A percentile compares a stretch with the other conserved stretches of the same genome.
Conservation (phyloP, 2,888 invertebrate genomes). For the Caenorhabditis sp. region DNA sequence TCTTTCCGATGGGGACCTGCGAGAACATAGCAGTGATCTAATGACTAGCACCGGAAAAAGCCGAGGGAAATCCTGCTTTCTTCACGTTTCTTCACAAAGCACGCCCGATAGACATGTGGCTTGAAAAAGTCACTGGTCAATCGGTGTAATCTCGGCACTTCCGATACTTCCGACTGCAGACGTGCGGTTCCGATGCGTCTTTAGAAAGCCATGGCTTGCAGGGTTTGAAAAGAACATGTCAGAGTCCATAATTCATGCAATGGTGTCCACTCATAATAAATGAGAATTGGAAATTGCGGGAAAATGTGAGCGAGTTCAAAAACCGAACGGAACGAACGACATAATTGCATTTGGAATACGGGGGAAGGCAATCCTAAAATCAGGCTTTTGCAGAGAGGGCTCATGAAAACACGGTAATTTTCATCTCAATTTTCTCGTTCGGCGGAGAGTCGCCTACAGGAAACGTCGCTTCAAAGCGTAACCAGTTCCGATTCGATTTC, state of each 20-base stretch:
- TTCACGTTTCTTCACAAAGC: slow-evolving; percentile 1
- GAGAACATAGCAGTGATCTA: slow-evolving; percentile 34
- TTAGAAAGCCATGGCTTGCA: background rate
- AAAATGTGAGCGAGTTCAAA: slow-evolving; percentile 1
- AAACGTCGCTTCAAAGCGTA: slow-evolving; percentile 25
- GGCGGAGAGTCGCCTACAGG: slow-evolving; percentile 16
- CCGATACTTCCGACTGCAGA: slow-evolving; percentile 7
- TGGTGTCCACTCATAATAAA: background rate
- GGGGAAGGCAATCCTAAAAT: background rate
- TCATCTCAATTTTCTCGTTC: too few relatives aligned
- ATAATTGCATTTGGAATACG: background rate
- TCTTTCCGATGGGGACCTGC: background rate
- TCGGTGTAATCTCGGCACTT: too few relatives aligned
- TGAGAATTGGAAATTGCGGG: too few relatives aligned
- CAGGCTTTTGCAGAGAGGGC: too few relatives aligned
- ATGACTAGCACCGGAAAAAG: slow-evolving; percentile 18
- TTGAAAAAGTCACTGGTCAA: slow-evolving; percentile 20
- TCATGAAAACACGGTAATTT: too few relatives aligned
- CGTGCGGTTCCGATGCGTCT: slow-evolving; percentile 30
- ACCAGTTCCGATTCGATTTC: slow-evolving; percentile 49
- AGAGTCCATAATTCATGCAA: slow-evolving; percentile 20
- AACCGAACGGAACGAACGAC: slow-evolving; percentile 5
- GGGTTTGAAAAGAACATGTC: slow-evolving; percentile 21
- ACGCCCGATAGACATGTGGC: slow-evolving; percentile 31
- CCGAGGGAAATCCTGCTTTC: slow-evolving; percentile 35